Base-by-base conservation (phyloP, 2,888 invertebrate genomes). In the Sclerodermus sp. region DNA sequence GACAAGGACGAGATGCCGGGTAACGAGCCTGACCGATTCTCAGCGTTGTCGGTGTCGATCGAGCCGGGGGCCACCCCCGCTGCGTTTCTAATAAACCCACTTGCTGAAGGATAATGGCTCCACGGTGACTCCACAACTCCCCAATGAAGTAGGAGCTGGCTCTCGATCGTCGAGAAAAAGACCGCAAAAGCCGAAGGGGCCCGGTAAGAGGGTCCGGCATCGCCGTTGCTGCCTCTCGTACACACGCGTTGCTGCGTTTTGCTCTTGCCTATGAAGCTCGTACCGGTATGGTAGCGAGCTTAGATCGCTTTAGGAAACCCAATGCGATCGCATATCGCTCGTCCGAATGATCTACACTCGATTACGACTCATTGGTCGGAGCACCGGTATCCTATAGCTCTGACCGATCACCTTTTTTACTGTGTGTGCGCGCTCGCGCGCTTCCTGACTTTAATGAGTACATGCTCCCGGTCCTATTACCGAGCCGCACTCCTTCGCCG, bases 71-170 rank as follows among this genome's bases (percentile, higher is more conserved):
- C 76, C 74, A 74, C 74, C 76, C 77, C 77, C 77, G 76, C 75
- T 77, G 76, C 60, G 76, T 71, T 71, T 69, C 73, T 76, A 76
- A 77, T 77, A 75, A 75, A 75, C 73, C 71, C 68, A 75, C 72
- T 73, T 73, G 73, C 69, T 62, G 68, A 66, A 68, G 68, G 71
- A 74, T 77, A 77, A 77, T 77, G 71, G 74, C 70, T 68, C 70
- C 64, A 64, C 73, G 64, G 76, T 77, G 77, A 76, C 77, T 77
- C 64, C 67, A 72, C 76, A 76, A 71, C 64, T 74, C 69, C 4
- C n/a, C n/a, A n/a, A n/a, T 5, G 8, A 23, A 8, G 23, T 5
- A 23, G 23, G 8, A 23, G 23, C 23, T 70, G 54, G 51, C 30
- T 30, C 12, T n/a, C n/a, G n/a, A n/a, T n/a, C n/a, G n/a, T n/a